phyloP scores from a whole-genome alignment of 2,797 vertebrate species.

The Babyrousa celebensis region DNA sequence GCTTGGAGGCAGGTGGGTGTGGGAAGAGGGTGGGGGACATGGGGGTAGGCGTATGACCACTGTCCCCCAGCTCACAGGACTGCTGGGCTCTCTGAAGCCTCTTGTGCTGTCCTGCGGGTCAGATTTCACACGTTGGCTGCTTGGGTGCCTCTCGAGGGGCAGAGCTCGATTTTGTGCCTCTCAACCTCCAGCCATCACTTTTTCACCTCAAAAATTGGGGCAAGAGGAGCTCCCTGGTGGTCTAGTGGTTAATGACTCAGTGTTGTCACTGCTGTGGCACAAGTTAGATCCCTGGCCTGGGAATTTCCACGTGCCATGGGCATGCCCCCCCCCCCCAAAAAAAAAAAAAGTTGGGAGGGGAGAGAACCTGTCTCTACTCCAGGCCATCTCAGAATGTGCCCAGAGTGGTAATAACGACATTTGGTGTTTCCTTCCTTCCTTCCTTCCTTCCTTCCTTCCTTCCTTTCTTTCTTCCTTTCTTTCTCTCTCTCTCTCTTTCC shows the following conservation, averaged over 20 bases:
- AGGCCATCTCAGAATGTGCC: neutral
- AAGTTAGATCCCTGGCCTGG: too few species aligned
- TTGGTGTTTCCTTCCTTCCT: too few species aligned
- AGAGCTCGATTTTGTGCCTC: neutral
- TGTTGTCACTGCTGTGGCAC: too few species aligned
- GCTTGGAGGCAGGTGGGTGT: conserved; percentile 92
- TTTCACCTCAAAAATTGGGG: neutral
- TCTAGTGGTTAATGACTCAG: too few species aligned
- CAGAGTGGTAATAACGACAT: neutral
- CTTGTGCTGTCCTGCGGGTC: neutral
- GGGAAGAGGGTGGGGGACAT: neutral
- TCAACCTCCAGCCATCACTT: neutral
- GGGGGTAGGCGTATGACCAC: neutral
- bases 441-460: too few species aligned
- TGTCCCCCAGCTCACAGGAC: neutral
- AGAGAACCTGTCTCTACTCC: neutral
- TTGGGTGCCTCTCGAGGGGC: neutral
- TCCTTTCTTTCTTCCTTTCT: too few species aligned
- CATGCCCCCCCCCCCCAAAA: too few species aligned
- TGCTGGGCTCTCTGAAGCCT: neutral
- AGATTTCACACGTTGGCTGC: neutral
- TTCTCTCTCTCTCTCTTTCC: too few species aligned
- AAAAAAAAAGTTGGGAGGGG: neutral
- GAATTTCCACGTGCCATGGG: too few species aligned
- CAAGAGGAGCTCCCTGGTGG: neutral